Percentiles rank a stretch among this genome's conserved stretches.
These are phyloP conservation scores for Diorhabda sublineata DNA, from an alignment of 1,140 invertebrate species.

Conservation along the genomic window DNA sequence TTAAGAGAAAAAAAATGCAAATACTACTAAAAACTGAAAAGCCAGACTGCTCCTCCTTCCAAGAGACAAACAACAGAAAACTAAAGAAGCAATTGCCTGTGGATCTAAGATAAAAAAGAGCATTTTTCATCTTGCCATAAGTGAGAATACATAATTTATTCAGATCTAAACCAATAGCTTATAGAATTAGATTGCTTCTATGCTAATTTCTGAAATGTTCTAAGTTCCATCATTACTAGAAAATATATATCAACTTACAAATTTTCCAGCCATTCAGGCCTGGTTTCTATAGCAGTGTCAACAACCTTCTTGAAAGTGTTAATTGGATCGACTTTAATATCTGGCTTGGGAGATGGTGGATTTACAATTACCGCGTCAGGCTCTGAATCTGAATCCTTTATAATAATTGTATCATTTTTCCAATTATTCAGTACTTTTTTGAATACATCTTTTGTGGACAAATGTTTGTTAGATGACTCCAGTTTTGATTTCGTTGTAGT, in stretches of 20 bases:
- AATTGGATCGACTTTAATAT: slow-evolving; percentile 40
- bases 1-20: too few relatives aligned
- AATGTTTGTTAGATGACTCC: slow-evolving; percentile 25
- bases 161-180: too few relatives aligned
- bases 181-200: too few relatives aligned
- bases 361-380: slow-evolving; percentile 34
- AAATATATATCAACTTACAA: slow-evolving; percentile 32
- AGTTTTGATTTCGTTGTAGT: slow-evolving; percentile 19
- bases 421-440: slow-evolving; percentile 40
- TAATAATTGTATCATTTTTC: slow-evolving; percentile 35
- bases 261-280: slow-evolving; percentile 36
- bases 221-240: too few relatives aligned
- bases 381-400: slow-evolving; percentile 45
- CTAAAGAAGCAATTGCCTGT: too few relatives aligned
- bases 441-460: slow-evolving; percentile 38
- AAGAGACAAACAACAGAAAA: too few relatives aligned
- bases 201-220: too few relatives aligned
- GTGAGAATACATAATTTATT: too few relatives aligned
- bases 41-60: too few relatives aligned
- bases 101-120: too few relatives aligned
- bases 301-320: slow-evolving; percentile 41
- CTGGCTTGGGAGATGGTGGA: slow-evolving; percentile 42
- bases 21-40: too few relatives aligned
- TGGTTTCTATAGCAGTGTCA: slow-evolving; percentile 32
- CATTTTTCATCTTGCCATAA: too few relatives aligned